Conservation (phyloP, 2,113 vertebrate genomes). For the Megaceryle maxima region DNA sequence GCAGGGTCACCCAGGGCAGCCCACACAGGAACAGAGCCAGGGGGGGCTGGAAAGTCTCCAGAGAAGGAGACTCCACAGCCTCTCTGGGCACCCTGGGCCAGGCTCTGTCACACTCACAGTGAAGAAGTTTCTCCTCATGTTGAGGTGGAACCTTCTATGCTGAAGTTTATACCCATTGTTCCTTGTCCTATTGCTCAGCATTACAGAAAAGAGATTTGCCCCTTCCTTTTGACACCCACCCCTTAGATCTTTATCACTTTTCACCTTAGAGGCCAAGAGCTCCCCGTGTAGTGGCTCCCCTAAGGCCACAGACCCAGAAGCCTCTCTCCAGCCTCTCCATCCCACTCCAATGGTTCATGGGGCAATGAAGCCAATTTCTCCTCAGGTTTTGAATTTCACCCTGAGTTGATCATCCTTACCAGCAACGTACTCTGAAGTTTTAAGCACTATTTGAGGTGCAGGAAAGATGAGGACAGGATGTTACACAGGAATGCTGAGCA, state of each 20-base stretch:
- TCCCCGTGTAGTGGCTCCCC: not conserved
- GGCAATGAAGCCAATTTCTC: not conserved
- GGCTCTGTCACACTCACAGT: too few relatives aligned
- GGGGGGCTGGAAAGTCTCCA: too few relatives aligned
- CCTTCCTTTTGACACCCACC: too few relatives aligned
- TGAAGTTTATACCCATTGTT: too few relatives aligned
- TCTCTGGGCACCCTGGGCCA: too few relatives aligned
- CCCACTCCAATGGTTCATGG: rapidly evolving
- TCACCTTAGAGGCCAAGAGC: not conserved
- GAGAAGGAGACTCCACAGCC: too few relatives aligned
- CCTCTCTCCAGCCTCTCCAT: not conserved
- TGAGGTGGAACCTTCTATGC: too few relatives aligned
- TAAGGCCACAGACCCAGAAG: too few relatives aligned
- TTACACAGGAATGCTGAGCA: not conserved
- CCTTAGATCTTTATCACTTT: too few relatives aligned
- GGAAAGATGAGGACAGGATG: not conserved
- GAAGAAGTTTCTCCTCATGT: too few relatives aligned
- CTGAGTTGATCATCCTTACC: rapidly evolving
- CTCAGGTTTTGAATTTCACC: not conserved
- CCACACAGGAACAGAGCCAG: too few relatives aligned
- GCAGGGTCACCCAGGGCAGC: too few relatives aligned
- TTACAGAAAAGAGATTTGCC: not conserved
- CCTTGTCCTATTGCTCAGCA: not conserved
- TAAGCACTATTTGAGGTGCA: not conserved
- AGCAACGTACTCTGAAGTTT: rapidly evolving